Conservation (phyloP, 2,888 invertebrate genomes). For the Bombylius discolor region DNA sequence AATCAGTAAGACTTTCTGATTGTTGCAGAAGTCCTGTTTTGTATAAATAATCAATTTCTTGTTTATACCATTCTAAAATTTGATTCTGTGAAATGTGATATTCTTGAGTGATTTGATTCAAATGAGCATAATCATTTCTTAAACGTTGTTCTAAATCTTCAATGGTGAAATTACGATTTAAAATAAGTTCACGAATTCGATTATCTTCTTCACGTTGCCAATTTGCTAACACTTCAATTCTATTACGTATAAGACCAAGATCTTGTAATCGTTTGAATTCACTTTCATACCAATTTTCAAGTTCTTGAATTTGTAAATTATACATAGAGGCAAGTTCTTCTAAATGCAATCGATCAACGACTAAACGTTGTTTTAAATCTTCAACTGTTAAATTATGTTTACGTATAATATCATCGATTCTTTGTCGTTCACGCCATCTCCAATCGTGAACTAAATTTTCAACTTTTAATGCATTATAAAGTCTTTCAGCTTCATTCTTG, state of each 20-base stretch:
- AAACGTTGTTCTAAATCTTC: constrained; percentile 27
- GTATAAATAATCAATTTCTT: constrained; percentile 28
- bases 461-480: constrained; percentile 27
- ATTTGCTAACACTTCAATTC: constrained; percentile 21
- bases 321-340: constrained; percentile 22
- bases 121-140: constrained; percentile 25
- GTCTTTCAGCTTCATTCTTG: constrained; percentile 22
- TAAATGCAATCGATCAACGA: constrained; percentile 15
- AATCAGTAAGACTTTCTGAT: constrained; percentile 24
- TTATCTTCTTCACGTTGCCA: constrained; percentile 31
- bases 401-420: constrained; percentile 20
- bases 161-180: constrained; percentile 15
- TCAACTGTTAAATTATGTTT: constrained; percentile 20
- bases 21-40: constrained; percentile 21
- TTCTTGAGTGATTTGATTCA: constrained; percentile 27
- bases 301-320: constrained; percentile 22
- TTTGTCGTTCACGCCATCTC: constrained; percentile 26
- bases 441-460: constrained; percentile 25
- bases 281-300: constrained; percentile 24
- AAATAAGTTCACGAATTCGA: constrained; percentile 23
- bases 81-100: constrained; percentile 31
- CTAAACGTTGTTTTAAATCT: constrained; percentile 21
- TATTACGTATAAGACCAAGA: constrained; percentile 19
- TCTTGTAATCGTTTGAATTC: constrained; percentile 24
- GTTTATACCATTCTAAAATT: constrained; percentile 31